These are phyloP conservation scores for Drosophila gaucha DNA, from an alignment of 2,888 invertebrate genomes.

Conservation along the genomic window DNA sequence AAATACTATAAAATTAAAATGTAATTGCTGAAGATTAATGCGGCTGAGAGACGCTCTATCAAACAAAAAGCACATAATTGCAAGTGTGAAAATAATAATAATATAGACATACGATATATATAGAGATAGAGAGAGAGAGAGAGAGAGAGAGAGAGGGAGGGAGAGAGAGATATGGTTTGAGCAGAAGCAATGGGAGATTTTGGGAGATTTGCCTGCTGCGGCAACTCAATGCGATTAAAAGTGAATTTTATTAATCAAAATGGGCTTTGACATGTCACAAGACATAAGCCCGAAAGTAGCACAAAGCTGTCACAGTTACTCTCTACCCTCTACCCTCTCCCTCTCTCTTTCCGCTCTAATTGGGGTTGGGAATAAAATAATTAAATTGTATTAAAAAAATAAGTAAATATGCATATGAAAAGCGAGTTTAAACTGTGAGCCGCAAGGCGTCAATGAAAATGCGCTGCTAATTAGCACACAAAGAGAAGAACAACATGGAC, in stretches of 20 bases:
- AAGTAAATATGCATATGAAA: constrained; percentile 75
- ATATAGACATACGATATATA: no score
- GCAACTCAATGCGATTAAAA: constrained; percentile 63
- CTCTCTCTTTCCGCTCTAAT: constrained; percentile 26
- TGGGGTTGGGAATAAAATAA: constrained; percentile 62
- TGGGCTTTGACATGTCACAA: constrained; percentile 51
- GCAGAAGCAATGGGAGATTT: neutral
- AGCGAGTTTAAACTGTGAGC: constrained; percentile 47
- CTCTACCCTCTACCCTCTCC: neutral
- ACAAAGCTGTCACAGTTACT: constrained; percentile 30
- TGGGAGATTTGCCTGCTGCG: constrained; percentile 14
- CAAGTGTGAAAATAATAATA: no score
- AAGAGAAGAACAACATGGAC: constrained; percentile 14
- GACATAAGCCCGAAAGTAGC: constrained; percentile 56
- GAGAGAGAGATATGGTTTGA: no score
- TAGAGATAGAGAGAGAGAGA: no score
- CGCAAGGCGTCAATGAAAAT: constrained; percentile 65
- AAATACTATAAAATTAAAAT: no score
- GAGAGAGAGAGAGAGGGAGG: no score
- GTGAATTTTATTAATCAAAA: constrained; percentile 71
- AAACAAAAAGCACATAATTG: no score
- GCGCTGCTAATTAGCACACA: constrained; percentile 71
- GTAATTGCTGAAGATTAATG: no score
- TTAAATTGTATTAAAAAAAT: constrained; percentile 70
- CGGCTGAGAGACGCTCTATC: no score